Evolutionary conservation across 2,888 invertebrate genomes (phyloP).

Genomic region (Ceraclea dissimilis): DNA sequence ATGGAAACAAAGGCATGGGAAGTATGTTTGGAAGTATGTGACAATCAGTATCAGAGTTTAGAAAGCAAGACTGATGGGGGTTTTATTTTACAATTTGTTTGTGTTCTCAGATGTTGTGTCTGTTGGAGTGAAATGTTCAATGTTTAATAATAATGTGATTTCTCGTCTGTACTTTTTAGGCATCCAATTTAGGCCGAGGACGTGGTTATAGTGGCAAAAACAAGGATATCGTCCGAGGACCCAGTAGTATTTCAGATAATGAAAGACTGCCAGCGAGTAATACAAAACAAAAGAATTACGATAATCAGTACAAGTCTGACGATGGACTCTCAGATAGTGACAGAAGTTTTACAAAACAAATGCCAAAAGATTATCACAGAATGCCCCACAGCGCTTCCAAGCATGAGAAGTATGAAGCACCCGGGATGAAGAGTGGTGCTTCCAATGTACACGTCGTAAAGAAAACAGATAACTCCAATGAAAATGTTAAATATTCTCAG

Average conservation of each 20-base stretch:
- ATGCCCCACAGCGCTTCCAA: neutral
- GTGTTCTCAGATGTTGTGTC: neutral
- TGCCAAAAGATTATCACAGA: neutral
- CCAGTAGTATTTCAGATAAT: constrained; percentile 2
- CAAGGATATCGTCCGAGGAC: constrained; percentile 18
- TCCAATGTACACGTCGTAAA: neutral
- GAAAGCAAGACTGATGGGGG: no score
- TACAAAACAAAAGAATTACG: neutral
- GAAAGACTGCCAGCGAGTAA: neutral
- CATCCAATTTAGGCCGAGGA: constrained; percentile 20
- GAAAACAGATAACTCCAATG: neutral
- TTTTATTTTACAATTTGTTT: no score
- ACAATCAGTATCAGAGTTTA: no score
- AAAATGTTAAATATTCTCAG: constrained; percentile 4
- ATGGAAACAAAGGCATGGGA: no score
- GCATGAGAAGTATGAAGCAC: neutral
- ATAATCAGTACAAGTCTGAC: neutral
- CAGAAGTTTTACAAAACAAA: neutral
- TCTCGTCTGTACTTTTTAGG: no score
- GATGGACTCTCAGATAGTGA: neutral
- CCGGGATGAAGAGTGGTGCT: neutral
- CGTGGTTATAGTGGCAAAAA: constrained; percentile 23
- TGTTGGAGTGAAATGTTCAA: neutral
- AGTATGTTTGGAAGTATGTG: no score
- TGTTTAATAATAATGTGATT: neutral